Evolutionary conservation across 2,888 invertebrate species (phyloP), one percentile per base, ranked within the genome.

Genomic region (Griposia aprilina): DNA sequence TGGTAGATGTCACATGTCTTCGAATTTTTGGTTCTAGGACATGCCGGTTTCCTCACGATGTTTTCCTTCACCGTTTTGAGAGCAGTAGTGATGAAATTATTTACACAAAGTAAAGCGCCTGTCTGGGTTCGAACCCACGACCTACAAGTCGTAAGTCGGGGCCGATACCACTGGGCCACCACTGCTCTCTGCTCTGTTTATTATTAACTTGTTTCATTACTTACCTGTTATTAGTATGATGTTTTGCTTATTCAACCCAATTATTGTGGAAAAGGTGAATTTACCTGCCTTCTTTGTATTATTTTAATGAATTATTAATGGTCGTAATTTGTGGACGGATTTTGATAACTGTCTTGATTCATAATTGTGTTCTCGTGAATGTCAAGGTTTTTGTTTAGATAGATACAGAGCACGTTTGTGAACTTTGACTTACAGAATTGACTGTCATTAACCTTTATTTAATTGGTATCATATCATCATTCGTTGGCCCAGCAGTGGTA

Each of bases 381-480:
- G 57, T 59, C 76, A 80, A 73, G 59, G 81, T 52, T 74, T 57
- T 52, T 66, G 20, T 73, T 59, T 45, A 63, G 23, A 50, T 45
- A 62, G 13, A 23, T 23, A 74, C 52, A 17, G 36, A 50, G 41
- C 30, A 68, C 36, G 63, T 68, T 36, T 66, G 52, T 74, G 81
- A 81, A 55, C 81, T 79, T 73, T 36, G 66, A 20, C 45, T 66
- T 15, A 59, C 30, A 45, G 15, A 65, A 63, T 81, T 81, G 17
- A 81, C 55, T 45, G 59, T 52, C 50, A 41, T 59, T 65, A 59
- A 52, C 65, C 63, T 80, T 41, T n/a, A 41, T 63, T n/a, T 15
- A 48, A 70, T 65, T 50, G 15, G 1, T 65, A 60, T 69, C 0
- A 30, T 30, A 36, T 36, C 30, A 36, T 36, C 30, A 36, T 36